Percentiles rank a stretch among this genome's conserved stretches.
Evolutionary conservation across 2,888 invertebrate species (phyloP).

Genomic region (Lasioglossum vierecki): DNA sequence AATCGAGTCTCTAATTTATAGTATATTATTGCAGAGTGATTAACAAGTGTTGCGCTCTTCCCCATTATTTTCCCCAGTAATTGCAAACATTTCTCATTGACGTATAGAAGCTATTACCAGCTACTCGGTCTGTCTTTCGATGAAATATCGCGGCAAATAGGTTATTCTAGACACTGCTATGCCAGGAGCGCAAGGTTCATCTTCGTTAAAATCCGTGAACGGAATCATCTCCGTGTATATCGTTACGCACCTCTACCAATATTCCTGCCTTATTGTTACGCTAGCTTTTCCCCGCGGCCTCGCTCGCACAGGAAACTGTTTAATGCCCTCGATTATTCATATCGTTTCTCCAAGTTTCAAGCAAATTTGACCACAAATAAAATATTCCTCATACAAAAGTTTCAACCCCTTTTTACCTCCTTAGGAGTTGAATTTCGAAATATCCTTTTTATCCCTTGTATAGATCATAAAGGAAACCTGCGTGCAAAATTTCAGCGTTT

Average conservation of each 20-base stretch:
- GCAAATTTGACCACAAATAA: no score
- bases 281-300: no score
- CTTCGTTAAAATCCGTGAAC: not conserved
- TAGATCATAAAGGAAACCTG: no score
- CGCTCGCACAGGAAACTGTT: no score
- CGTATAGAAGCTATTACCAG: not conserved
- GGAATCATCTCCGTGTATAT: not conserved
- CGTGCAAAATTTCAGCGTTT: no score
- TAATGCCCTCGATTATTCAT: no score
- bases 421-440: no score
- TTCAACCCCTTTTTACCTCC: no score
- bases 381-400: no score
- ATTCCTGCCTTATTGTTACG: not conserved
- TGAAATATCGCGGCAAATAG: conserved; percentile 5
- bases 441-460: no score
- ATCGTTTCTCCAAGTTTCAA: no score
- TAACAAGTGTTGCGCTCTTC: not conserved
- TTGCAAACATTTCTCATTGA: conserved; percentile 11
- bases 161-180: not conserved
- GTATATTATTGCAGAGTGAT: not conserved
- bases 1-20: not conserved
- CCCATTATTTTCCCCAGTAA: not conserved
- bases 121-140: not conserved
- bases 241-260: not conserved
- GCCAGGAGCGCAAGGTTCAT: not conserved